Evolutionary conservation across 2,888 invertebrate species (phyloP), one percentile per base, ranked within the genome.

Genomic region (Sphaerophoria taeniata): DNA sequence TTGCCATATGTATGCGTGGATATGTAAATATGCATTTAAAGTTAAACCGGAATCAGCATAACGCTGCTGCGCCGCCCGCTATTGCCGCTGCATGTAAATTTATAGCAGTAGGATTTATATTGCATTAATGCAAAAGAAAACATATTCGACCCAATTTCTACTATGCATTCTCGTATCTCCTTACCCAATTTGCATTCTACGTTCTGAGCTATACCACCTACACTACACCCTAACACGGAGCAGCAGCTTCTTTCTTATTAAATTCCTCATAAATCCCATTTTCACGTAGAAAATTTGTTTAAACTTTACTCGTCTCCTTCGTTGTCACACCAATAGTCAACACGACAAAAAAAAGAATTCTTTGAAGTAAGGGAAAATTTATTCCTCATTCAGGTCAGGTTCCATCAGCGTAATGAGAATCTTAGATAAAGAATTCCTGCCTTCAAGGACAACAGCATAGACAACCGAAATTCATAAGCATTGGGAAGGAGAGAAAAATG

Each of bases 371-470:
- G 36, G 14, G 47, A 33, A 43, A 3, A 55, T 24, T 43, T 24
- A 51, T 9, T 9, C 31, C 16, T 5, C 56, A 77, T 72, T 72
- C 53, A 81, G 76, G 72, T 82, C 55, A 49, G 60, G 55, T 55
- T 72, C 72, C 76, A 82, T 76, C 76, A 69, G 34, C 53, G 76
- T 82, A 82, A 82, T 82, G 72, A 77, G 72, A 77, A 67, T 60
- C 61, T 61, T 53, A 61, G 71, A 71, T 81, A 33, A 63, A 14
- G 24, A 69, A 60, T 16, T 16, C 47, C 9, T 14, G 36, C 53
- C 73, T 24, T 24, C 61, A 69, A 24, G 61, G 60, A 61, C 51
- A 53, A 53, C 14, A 24, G 1, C 24, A 24, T 24, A 24, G 11
- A 43, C 43, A 39, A 36, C 56, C 55, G 16, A 69, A 67, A 74